These are phyloP conservation scores for Melinopterus prodromus DNA, from an alignment of 2,888 invertebrate species.

Conservation along the genomic window DNA sequence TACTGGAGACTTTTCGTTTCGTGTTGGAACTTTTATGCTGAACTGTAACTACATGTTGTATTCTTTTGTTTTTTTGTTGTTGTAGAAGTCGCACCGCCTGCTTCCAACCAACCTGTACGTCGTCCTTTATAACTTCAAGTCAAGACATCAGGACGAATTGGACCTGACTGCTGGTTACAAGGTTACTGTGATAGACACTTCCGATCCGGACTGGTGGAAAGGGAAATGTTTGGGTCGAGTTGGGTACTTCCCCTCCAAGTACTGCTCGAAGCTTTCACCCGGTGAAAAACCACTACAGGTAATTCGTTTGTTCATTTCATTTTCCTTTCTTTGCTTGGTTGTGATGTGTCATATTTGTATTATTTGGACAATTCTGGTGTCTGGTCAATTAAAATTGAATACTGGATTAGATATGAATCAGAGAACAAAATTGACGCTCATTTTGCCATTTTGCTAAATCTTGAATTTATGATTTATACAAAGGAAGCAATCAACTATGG, in stretches of 20 bases:
- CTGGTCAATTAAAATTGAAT: not conserved
- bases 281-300: slow-evolving; percentile 93
- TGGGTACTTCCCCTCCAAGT: slow-evolving; percentile 95
- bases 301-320: slow-evolving; percentile 46
- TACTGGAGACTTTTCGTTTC: too few relatives aligned
- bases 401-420: not conserved
- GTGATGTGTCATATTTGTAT: too few relatives aligned
- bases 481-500: too few relatives aligned
- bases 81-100: slow-evolving; percentile 83
- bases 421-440: not conserved
- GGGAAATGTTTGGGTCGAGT: slow-evolving; percentile 91
- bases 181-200: slow-evolving; percentile 92
- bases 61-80: slow-evolving; percentile 28
- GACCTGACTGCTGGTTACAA: slow-evolving; percentile 92
- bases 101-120: slow-evolving; percentile 93
- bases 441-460: not conserved
- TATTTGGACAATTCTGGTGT: not conserved
- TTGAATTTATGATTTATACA: too few relatives aligned
- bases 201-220: slow-evolving; percentile 98
- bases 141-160: slow-evolving; percentile 91
- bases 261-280: slow-evolving; percentile 88
- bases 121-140: slow-evolving; percentile 94
- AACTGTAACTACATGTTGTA: not conserved
- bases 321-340: too few relatives aligned
- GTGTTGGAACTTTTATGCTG: too few relatives aligned